Base-by-base conservation (phyloP, 2,888 invertebrate genomes). In the Tetanocera ferruginea region DNA sequence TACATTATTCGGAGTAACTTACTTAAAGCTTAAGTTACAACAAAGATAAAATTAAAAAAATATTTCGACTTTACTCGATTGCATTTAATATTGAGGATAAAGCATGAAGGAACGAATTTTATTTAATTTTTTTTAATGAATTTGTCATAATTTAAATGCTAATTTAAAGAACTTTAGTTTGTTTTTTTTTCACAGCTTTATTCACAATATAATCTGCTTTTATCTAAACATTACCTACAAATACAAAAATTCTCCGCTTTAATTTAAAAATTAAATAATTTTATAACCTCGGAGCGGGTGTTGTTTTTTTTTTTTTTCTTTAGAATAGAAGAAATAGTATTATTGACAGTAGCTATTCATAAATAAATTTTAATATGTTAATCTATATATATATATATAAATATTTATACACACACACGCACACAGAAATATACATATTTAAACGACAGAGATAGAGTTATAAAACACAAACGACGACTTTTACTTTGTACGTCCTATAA, bases 21-120 rank as follows among this genome's bases (percentile, higher is more conserved):
- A 70, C 70, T 70, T 70, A 70, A 52, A 70, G n/a, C 19, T 31
- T 52, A 17, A 34, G 31, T 52, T 70, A 70, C 70, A 70, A 74
- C 64, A 74, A 51, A 66, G 31, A 74, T 62, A 74, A 17, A 52
- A 9, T 8, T 70, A 37, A 28, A 70, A 28, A 70, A 55, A 6
- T 55, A 55, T 55, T 19, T n/a, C 6, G 23, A 55, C n/a, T 55
- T 9, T 55, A 19, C n/a, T 19, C 19, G 19, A 23, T 55, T 19
- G n/a, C 55, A 19, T 19, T 55, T 19, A 55, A 23, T 55, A n/a
- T 55, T 55, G 55, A n/a, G 55, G 8, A 55, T 19, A n/a, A 55
- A 55, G 8, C 11, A 14, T 43, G 1, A 52, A 14, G 8, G 52
- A 52, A 17, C 1, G 5, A 52, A 52, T 5, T 51, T 51, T 8